Base-by-base conservation (phyloP, 2,888 invertebrate species). In the Amiota communis region DNA sequence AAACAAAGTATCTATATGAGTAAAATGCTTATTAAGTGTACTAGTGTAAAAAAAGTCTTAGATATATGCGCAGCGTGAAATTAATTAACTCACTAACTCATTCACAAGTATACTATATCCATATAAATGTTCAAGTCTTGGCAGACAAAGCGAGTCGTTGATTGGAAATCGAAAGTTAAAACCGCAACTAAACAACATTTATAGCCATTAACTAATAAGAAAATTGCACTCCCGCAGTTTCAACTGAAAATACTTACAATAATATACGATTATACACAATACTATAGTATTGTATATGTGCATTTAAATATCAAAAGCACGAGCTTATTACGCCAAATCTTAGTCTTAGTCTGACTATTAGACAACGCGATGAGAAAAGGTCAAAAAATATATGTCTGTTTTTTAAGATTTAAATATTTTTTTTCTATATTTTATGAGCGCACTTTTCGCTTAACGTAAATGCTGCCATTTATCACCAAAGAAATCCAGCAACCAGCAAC, bases 391-490 rank as follows among this genome's bases (percentile, higher is more conserved):
- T 83, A 80, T 80, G 51, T 61, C 80, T 23, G 1, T 23, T 82
- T 82, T 81, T 84, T 81, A 80, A 82, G 80, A 83, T 83, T 82
- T 83, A 83, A 83, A 83, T 83, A 83, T 82, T 57, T 70, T 53
- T n/a, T 3, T 57, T n/a, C n/a, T 70, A 59, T 56, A 36, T 69
- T 69, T 56, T 53, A 17, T 56, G 46, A 68, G 49, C 48, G 68
- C 71, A 61, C 59, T 67, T 82, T 81, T 80, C 78, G 78, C 75
- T 73, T 79, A 75, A 23, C 23, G 53, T 17, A 80, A 80, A 80
- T 77, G 80, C 83, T 81, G 82, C 75, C 82, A 81, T 81, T 82
- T 82, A 82, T 78, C 70, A 74, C 73, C 59, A 59, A 57, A 56
- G n/a, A 57, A 53, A 48, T 47, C 15, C 74, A 74, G 77, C 75